A percentile compares a stretch with the other conserved stretches of the same genome.
Evolutionary conservation across 2,888 invertebrate genomes (phyloP).

Genomic region (Branchipolynoe longqiensis): DNA sequence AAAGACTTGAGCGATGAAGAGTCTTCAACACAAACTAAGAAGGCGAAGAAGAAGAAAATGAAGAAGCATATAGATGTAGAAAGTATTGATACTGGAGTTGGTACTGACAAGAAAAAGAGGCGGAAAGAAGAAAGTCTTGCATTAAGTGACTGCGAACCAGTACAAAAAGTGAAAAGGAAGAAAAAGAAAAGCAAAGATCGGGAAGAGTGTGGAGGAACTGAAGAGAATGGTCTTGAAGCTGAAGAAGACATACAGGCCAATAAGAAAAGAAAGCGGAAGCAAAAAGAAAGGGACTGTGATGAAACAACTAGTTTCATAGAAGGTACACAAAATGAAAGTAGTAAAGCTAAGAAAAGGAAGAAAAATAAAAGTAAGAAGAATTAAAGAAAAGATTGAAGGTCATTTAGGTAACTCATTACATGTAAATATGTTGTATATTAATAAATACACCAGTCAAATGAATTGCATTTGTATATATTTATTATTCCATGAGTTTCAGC

Average conservation of each 20-base stretch:
- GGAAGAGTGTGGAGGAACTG: not conserved
- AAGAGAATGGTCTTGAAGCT: not conserved
- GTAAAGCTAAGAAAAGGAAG: not conserved
- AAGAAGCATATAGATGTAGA: conserved; percentile 39
- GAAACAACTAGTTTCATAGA: not conserved
- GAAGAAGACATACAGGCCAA: not conserved
- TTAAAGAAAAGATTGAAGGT: not conserved
- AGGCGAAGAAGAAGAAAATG: conserved; percentile 46
- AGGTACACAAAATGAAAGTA: not conserved
- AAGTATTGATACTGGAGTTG: conserved; percentile 8
- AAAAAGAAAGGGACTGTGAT: not conserved
- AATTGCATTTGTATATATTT: too few relatives aligned
- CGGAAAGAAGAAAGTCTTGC: conserved; percentile 51
- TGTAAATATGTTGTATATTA: too few relatives aligned
- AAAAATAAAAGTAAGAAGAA: conserved; percentile 59
- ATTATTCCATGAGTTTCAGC: too few relatives aligned
- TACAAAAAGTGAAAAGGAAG: conserved; percentile 32
- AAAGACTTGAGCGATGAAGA: not conserved
- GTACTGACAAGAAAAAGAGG: conserved; percentile 18
- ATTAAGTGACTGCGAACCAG: not conserved
- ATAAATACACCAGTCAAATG: too few relatives aligned
- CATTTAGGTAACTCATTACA: too few relatives aligned
- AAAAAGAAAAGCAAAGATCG: conserved; percentile 20
- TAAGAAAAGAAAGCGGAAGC: not conserved
- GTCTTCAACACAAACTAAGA: not conserved